phyloP scores from a whole-genome alignment of 2,888 invertebrate species.

The Nephrocerus scutellatus region DNA sequence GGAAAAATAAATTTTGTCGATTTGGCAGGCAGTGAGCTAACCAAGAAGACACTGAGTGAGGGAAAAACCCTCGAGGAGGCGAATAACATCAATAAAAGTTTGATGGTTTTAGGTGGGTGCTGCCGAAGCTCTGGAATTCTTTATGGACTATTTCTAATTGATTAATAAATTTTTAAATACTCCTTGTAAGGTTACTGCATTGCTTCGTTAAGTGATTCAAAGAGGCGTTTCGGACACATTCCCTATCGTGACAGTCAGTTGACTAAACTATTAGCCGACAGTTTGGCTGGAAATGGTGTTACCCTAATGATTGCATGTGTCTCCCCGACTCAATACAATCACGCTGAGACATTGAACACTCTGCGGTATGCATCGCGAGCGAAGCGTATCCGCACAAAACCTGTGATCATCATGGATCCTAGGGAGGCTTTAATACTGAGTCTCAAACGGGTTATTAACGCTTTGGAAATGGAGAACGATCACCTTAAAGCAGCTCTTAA shows the following conservation, averaged over 20 bases:
- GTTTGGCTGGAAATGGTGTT: conserved; percentile 87
- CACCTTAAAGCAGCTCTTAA: conserved; percentile 72
- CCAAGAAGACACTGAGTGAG: conserved; percentile 80
- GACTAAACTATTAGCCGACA: conserved; percentile 87
- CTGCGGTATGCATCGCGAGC: conserved; percentile 87
- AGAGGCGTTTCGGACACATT: conserved; percentile 75
- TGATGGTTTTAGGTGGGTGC: conserved; percentile 78
- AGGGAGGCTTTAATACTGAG: conserved; percentile 84
- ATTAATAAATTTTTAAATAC: not conserved
- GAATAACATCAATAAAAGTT: conserved; percentile 91
- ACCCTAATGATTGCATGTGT: conserved; percentile 95
- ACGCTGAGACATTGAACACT: conserved; percentile 83
- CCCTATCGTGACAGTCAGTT: conserved; percentile 92
- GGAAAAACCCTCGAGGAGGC: conserved; percentile 88
- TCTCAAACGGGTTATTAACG: conserved; percentile 78
- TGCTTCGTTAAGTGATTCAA: conserved; percentile 78
- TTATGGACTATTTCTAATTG: not conserved
- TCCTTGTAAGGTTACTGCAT: conserved; percentile 77
- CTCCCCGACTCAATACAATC: conserved; percentile 79
- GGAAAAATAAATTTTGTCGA: conserved; percentile 96
- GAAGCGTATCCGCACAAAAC: conserved; percentile 87
- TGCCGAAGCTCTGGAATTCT: not conserved
- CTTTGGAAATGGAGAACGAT: conserved; percentile 80
- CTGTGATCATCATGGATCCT: conserved; percentile 91
- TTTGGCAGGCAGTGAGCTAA: conserved; percentile 94